Evolutionary conservation across 2,888 invertebrate species (phyloP), one percentile per base, ranked within the genome.

Genomic region (Sesamia inferens): DNA sequence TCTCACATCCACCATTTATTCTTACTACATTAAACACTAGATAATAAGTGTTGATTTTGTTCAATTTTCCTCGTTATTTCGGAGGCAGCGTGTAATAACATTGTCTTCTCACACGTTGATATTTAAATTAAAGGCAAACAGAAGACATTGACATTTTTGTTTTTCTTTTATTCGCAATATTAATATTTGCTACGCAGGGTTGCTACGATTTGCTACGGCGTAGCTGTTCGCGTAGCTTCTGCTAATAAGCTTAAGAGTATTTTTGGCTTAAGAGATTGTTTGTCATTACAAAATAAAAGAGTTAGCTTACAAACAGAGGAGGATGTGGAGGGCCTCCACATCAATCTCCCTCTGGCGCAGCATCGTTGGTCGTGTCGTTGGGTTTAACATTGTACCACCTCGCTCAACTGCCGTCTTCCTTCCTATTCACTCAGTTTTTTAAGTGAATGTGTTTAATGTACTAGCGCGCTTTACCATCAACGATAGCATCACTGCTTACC

Each of bases 11-110:
- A 1, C 0, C 47, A 64, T 85, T 85, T 88, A 84, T 87, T 86
- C 87, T 85, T 85, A 88, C 85, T 88, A 90, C 90, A 90, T 90
- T 90, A 89, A 90, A 82, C 89, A 87, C 82, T 87, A 87, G 86
- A 89, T 89, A 90, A 90, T 88, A 89, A 90, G 89, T 90, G 90
- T 90, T 89, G 90, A 90, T 89, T 89, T 86, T 88, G 88, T 84
- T 84, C 86, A 88, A 89, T 90, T 89, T 90, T 90, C 89, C 87
- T 87, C 85, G 88, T 90, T 90, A 89, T 88, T 88, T 85, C 83
- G 83, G 76, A 59, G 68, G 64, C 44, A 68, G 68, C 68, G 87
- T 82, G 82, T 87, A 87, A 89, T 87, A 85, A 84, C 67, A 68
- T 80, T 68, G 68, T 83, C 76, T 63, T 59, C 73, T 78, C 72